phyloP scores from a whole-genome alignment of 1,140 invertebrate genomes.

The Drosophila sulfurigaster region DNA sequence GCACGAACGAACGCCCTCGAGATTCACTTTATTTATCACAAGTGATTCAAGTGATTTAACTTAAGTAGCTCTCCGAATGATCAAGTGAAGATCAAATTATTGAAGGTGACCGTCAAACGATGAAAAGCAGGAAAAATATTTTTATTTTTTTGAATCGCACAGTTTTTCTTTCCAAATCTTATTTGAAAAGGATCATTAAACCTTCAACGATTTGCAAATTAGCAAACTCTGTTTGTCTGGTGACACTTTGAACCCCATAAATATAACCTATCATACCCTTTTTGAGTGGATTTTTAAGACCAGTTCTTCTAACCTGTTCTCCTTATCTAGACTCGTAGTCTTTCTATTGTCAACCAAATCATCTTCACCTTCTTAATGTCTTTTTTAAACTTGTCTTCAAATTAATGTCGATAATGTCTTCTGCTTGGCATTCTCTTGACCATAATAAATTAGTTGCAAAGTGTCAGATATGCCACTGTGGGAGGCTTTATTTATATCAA shows the following conservation, averaged over 20 bases:
- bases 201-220: neutral
- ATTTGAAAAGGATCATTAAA: neutral
- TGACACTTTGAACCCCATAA: conserved; percentile 1
- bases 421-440: conserved; percentile 12
- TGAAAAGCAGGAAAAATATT: neutral
- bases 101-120: neutral
- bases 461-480: conserved; percentile 34
- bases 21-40: conserved; percentile 20
- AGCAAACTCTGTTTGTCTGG: neutral
- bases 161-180: neutral
- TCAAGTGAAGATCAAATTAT: neutral
- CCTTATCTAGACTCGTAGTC: conserved; percentile 11
- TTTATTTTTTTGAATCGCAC: too few relatives aligned
- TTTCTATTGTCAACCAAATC: conserved; percentile 3
- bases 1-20: conserved; percentile 26
- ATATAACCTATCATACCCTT: conserved; percentile 6
- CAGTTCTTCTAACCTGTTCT: conserved; percentile 27
- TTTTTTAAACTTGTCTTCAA: conserved; percentile 35
- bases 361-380: conserved; percentile 25
- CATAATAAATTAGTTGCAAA: conserved; percentile 32
- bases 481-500: conserved; percentile 20
- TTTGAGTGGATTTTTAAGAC: conserved; percentile 7
- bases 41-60: conserved; percentile 8
- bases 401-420: conserved; percentile 18
- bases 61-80: neutral